Base-by-base conservation (phyloP, 1,140 invertebrate species). In the Papilio machaon region DNA sequence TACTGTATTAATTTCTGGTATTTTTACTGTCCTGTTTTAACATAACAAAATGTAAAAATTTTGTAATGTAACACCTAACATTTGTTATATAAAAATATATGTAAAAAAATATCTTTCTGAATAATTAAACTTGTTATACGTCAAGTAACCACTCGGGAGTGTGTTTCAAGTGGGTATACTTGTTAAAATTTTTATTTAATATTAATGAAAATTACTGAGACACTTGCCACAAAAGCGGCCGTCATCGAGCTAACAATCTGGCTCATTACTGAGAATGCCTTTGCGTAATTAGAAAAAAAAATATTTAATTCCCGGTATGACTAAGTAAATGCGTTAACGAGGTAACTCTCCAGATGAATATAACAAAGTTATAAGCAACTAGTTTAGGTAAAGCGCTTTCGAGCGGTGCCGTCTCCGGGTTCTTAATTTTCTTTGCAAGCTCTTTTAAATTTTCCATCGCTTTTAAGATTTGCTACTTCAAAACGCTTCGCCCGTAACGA, bases 351-450 rank as follows among this genome's bases (percentile, higher is more conserved):
- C 82, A 83, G 81, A 82, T 87, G 88, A 86, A 88, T 88, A 86
- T 91, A 91, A 91, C 91, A 91, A 93, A 93, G 90, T 93, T 93
- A 88, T 82, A 73, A 82, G 91, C 90, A 90, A 83, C 87, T 85
- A 87, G 83, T 91, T 87, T 86, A 83, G 85, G 78, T 82, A 81
- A 82, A 86, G 82, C 76, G 89, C 90, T 91, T 90, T 88, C 85
- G 87, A 82, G 87, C 84, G 83, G 73, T 87, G 84, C 82, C 79
- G 84, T 90, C 85, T 67, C 30, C 74, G 81, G 83, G 81, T 87
- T 83, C 87, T 93, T 92, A 92, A 92, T 92, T 92, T 92, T 92
- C 91, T 90, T 91, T 92, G 86, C 86, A 91, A 92, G 90, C 87
- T 92, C 87, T 92, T 91, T 91, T 91, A 88, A 91, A 92, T 89